phyloP scores from a whole-genome alignment of 2,113 vertebrate species.

The Dicrurus megarhynchus region DNA sequence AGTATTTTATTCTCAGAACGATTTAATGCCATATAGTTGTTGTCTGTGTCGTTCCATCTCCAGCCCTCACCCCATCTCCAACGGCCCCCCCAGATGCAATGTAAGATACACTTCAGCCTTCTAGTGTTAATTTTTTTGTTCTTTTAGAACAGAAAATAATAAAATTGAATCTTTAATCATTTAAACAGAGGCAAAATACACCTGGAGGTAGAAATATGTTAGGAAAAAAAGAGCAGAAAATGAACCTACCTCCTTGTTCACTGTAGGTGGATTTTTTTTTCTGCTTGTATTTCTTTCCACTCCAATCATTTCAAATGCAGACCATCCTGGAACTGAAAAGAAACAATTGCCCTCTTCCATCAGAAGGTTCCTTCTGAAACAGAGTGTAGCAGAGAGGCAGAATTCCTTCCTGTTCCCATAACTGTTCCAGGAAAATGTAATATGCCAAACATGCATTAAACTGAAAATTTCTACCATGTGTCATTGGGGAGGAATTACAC shows the following conservation, averaged over 20 bases:
- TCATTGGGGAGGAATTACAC: background rate
- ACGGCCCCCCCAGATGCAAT: background rate
- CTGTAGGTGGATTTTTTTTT: background rate
- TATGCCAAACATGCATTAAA: background rate
- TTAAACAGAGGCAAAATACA: background rate
- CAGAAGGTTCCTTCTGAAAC: background rate
- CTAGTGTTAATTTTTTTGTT: background rate
- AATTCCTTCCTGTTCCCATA: background rate
- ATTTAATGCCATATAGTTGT: background rate
- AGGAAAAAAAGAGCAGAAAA: background rate
- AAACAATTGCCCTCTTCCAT: background rate
- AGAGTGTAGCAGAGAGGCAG: background rate
- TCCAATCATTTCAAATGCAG: background rate
- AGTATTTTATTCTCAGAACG: background rate
- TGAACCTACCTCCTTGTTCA: background rate
- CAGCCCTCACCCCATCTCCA: background rate
- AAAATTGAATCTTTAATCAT: background rate
- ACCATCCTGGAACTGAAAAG: background rate
- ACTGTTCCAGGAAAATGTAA: background rate
- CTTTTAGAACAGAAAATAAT: background rate
- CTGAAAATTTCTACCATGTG: background rate
- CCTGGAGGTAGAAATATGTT: background rate
- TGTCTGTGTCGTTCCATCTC: fast-evolving
- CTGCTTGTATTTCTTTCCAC: background rate
- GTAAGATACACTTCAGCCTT: background rate